Conservation (phyloP, 1,140 invertebrate species). For the Hirudo medicinalis region DNA sequence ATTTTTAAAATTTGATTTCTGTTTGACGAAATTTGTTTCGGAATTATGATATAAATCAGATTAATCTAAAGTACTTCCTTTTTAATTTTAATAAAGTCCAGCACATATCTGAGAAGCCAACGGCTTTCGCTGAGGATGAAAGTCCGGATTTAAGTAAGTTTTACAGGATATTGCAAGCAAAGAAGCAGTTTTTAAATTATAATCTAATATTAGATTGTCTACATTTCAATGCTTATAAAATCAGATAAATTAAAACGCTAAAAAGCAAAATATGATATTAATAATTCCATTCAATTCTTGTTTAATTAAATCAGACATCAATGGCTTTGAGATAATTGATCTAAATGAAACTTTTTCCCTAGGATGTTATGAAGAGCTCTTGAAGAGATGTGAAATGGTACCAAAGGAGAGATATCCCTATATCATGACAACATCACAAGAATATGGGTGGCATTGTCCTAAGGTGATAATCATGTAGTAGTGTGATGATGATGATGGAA, state of each 20-base stretch:
- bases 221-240: neutral
- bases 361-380: too few relatives aligned
- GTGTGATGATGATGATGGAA: too few relatives aligned
- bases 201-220: too few relatives aligned
- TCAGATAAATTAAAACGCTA: neutral
- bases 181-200: too few relatives aligned
- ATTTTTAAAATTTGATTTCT: neutral
- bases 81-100: conserved; percentile 4
- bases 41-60: neutral
- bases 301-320: too few relatives aligned
- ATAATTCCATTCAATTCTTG: neutral
- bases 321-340: too few relatives aligned
- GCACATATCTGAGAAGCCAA: conserved; percentile 3
- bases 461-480: too few relatives aligned
- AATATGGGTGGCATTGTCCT: too few relatives aligned
- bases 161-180: neutral
- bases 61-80: neutral
- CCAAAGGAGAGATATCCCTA: too few relatives aligned
- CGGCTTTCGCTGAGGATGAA: neutral
- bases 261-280: neutral
- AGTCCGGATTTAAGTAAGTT: neutral
- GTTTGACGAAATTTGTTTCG: neutral
- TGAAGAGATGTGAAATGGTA: too few relatives aligned
- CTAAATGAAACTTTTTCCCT: too few relatives aligned
- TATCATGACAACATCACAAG: too few relatives aligned